Evolutionary conservation across 2,113 vertebrate genomes (phyloP).

Genomic region (Lonchura striata): DNA sequence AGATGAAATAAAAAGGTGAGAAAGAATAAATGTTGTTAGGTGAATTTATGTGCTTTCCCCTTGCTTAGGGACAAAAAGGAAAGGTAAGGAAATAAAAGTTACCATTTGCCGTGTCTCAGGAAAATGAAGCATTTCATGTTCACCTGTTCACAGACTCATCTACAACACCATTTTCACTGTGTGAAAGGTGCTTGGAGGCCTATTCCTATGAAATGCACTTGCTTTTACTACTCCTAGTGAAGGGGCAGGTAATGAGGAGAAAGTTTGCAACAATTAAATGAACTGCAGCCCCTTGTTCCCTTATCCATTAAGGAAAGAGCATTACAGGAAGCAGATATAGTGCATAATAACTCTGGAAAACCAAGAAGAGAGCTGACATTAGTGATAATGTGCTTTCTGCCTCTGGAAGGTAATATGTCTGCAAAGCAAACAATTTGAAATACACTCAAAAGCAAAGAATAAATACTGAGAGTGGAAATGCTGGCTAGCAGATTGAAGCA

Average conservation of each 20-base stretch:
- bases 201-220: not conserved
- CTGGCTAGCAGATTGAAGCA: not conserved
- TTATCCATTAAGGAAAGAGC: constrained; percentile 43
- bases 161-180: not conserved
- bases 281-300: constrained; percentile 7
- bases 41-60: not conserved
- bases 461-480: constrained; percentile 35
- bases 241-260: constrained; percentile 38
- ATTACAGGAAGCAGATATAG: constrained; percentile 47
- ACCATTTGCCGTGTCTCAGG: not conserved
- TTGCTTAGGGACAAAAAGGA: not conserved
- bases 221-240: constrained; percentile 13
- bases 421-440: constrained; percentile 46
- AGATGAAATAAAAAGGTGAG: not conserved
- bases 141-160: not conserved
- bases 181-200: not conserved
- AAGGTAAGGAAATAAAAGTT: not conserved
- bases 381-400: constrained; percentile 50
- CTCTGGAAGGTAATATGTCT: constrained; percentile 13
- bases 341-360: constrained; percentile 47
- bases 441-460: constrained; percentile 26
- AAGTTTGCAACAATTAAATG: constrained; percentile 52
- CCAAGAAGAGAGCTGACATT: constrained; percentile 56
- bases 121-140: not conserved
- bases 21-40: not conserved